Evolutionary conservation across 1,140 invertebrate genomes (phyloP), one percentile per base, ranked within the genome.

Genomic region (Drosophila arizonae): DNA sequence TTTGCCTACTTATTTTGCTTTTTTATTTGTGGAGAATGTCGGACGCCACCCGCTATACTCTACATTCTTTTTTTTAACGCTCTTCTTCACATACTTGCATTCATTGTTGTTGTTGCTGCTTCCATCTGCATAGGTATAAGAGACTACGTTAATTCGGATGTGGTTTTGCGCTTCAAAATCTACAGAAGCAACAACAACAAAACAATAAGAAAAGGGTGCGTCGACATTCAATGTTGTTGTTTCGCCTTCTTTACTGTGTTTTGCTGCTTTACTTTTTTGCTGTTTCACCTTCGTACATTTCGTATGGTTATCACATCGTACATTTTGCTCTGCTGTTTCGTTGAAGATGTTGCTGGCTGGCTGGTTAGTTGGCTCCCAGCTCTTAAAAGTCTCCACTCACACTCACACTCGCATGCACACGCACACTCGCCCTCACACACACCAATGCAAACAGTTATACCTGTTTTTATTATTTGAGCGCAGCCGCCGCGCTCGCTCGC

Each of bases 161-260:
- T 88, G 84, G 84, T 80, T 87, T 84, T 82, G 81, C 76, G 79
- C 76, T 72, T 86, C 68, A 71, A 66, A 70, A 70, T 75, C 72
- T 76, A 51, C 56, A 69, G 17, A 61, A 74, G 43, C 39, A 67
- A 70, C 28, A 70, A 33, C 46, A 69, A 63, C 15, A 64, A 57
- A 46, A 75, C 67, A 72, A 77, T 76, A 87, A 84, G 77, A 87
- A 88, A 88, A 87, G 84, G 84, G 84, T 87, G 84, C 84, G 79
- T 77, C 79, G 76, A 79, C 82, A 86, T 81, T 85, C 60, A 70
- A 17, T 70, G 60, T 82, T 81, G 56, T 36, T 63, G 28, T 73
- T 67, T 51, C 50, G 48, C 57, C 72, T 70, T 78, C 66, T 81
- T 75, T 66, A 72, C 60, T 67, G 61, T 67, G 56, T 78, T 79